Conservation (phyloP, 2,113 vertebrate species). For the Cyprinodon brontotheroides region DNA sequence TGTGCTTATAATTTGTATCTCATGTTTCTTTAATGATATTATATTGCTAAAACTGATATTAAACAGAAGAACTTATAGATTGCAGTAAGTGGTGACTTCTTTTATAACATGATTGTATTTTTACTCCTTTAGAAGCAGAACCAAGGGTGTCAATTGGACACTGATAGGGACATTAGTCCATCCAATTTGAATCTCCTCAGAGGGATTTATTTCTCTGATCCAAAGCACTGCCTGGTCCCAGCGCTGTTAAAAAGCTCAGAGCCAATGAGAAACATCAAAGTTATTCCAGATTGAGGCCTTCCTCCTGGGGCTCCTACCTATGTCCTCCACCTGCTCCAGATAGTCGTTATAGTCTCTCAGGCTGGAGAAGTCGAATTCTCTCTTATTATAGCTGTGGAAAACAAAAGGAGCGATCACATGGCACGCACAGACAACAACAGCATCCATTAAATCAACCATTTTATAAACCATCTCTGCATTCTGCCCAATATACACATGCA, state of each 20-base stretch:
- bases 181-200: slow-evolving; percentile 12
- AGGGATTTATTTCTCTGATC: slow-evolving; percentile 32
- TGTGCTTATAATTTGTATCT: too few species aligned
- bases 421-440: slow-evolving; percentile 57
- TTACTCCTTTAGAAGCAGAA: not conserved
- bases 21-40: too few species aligned
- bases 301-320: slow-evolving; percentile 82
- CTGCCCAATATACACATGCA: slow-evolving; percentile 68
- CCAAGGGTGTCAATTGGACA: not conserved
- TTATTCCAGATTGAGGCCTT: slow-evolving; percentile 11
- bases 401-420: slow-evolving; percentile 53
- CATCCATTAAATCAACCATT: slow-evolving; percentile 68
- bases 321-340: slow-evolving; percentile 94
- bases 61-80: too few species aligned
- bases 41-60: too few species aligned
- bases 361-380: slow-evolving; percentile 91
- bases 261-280: slow-evolving; percentile 31
- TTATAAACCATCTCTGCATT: slow-evolving; percentile 65
- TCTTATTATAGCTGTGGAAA: slow-evolving; percentile 93
- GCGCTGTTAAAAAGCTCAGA: slow-evolving; percentile 37
- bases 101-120: too few species aligned
- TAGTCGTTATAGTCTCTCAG: slow-evolving; percentile 95
- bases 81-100: too few species aligned
- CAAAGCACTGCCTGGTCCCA: slow-evolving; percentile 15
- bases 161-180: slow-evolving; percentile 2